These are phyloP conservation scores for Tenthredo livida DNA, from an alignment of 2,888 invertebrate genomes.

Conservation along the genomic window DNA sequence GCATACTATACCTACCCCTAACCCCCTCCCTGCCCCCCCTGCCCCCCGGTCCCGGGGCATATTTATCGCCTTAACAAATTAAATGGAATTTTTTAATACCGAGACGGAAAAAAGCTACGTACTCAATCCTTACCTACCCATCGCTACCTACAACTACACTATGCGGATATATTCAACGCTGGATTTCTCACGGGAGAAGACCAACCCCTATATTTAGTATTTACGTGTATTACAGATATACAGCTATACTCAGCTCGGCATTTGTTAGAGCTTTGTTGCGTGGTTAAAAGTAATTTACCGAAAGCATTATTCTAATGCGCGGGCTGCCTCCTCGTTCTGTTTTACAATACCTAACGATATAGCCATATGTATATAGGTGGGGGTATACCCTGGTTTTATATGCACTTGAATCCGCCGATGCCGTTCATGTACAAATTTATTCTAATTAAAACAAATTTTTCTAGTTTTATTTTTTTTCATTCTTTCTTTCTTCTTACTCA, in stretches of 20 bases:
- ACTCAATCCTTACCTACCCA: not conserved
- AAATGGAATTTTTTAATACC: slow-evolving; percentile 19
- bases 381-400: not conserved
- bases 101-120: not conserved
- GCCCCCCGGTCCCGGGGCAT: not conserved
- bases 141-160: not conserved
- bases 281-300: slow-evolving; percentile 42
- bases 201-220: slow-evolving; percentile 2
- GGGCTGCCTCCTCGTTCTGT: slow-evolving; percentile 11
- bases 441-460: not conserved
- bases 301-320: slow-evolving; percentile 47
- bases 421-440: not conserved
- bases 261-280: slow-evolving; percentile 45
- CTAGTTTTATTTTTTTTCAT: too few species aligned
- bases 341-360: not conserved
- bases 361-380: not conserved
- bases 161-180: not conserved
- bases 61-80: slow-evolving; percentile 33
- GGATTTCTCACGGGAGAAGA: slow-evolving; percentile 41
- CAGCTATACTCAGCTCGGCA: not conserved
- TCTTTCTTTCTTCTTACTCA: too few species aligned
- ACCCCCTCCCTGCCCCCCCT: not conserved
- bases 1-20: not conserved
- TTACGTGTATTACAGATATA: not conserved
- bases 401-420: not conserved